Base-by-base conservation (phyloP, 2,888 invertebrate genomes). In the Trichogramma dendrolimi region DNA sequence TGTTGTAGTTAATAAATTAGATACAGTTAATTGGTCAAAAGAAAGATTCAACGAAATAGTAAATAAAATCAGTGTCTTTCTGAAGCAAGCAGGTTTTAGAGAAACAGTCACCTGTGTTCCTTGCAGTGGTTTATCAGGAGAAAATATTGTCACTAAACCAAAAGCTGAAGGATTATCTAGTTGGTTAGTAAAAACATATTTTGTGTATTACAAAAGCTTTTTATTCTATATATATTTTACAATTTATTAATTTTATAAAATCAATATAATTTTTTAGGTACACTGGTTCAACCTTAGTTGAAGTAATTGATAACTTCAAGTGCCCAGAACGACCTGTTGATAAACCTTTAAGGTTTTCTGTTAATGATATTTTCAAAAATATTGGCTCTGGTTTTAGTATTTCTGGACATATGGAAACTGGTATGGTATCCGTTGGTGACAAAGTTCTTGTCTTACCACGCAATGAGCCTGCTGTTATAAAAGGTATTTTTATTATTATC, bases 1-100 rank as follows among this genome's bases (percentile, higher is more conserved):
- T 11, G 96, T 99, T 1, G 96, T 94, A 43, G 88, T 99, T 14
- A 99, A 99, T 77, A 99, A 99, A 81, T 82, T 99, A 76, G 99
- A 99, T 75, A 98, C 96, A 0, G 92, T 91, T 0, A 88, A 88
- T 60, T 99, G 99, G 98, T 90, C 91, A 2, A 84, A 92, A 74
- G 88, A 90, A 6, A 85, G 99, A 69, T 99, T 94, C 79, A 85
- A 90, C 70, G 95, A 97, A 74, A 95, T 99, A 64, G 86, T 86
- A 1, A 84, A 84, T 58, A 95, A 94, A 78, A 81, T 98, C 53
- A 88, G 87, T 70, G 77, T 81, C 7, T 95, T 96, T 72, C 80
- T 98, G 39, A 94, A 92, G 79, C 93, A 94, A 80, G 94, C 91
- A 14, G 96, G 96, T 1, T 97, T 91, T 75, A 90, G 91, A 75